Base-by-base conservation (phyloP, 2,888 invertebrate species). In the Elegia similella region DNA sequence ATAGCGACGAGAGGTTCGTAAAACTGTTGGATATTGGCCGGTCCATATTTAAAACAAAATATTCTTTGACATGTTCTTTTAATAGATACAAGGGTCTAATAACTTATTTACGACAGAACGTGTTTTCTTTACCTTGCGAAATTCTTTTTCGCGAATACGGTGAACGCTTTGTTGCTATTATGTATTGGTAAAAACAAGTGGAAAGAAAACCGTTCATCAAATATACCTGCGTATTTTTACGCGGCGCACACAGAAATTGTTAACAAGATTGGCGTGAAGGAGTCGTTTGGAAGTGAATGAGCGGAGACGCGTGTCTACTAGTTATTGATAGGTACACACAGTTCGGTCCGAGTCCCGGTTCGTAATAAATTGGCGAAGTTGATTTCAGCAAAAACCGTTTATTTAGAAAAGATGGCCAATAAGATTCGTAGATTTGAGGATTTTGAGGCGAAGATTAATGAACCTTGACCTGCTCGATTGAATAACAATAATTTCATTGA, bases 311-410 rank as follows among this genome's bases (percentile, higher is more conserved):
- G 34, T 34, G 12, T 16, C 17, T 8, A 23, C 15, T 53, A 43
- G 42, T 43, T 46, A 47, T 55, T 32, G 32, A 44, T 46, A 38
- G 17, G 55, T 42, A 54, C 30, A 7, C 30, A 38, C 15, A 8
- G 52, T 12, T 52, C 38, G 2, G 38, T 1, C 8, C 38, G 17
- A 13, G 7, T 38, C n/a, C 7, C 38, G 3, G 15, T 16, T 17
- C 3, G 10, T 8, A 16, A 55, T 34, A 38, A 58, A 58, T 55
- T 46, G 56, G 42, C 52, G 46, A 53, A 50, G 58, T 60, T 57
- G 12, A 60, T 56, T 54, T 52, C 50, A 55, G 56, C 48, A 38
- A 56, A 56, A 30, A 55, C 44, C 34, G 55, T 16, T 54, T 56
- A 34, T 12, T 54, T 56, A 46, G 10, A 42, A 30, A 6, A 42